These are phyloP conservation scores for Seriola dumerili DNA, from an alignment of 2,113 vertebrate genomes.

Conservation along the genomic window DNA sequence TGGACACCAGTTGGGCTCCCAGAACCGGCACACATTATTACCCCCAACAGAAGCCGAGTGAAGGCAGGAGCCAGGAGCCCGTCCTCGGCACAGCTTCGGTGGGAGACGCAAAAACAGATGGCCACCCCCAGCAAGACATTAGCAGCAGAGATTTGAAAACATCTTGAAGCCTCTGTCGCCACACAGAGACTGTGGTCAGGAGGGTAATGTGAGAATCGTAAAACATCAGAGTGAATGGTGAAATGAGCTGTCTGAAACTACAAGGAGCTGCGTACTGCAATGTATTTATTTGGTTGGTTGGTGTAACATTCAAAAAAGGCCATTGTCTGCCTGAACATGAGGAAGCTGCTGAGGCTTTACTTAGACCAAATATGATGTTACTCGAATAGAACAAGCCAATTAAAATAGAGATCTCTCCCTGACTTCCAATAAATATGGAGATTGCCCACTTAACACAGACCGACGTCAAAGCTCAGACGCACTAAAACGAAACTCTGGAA, in stretches of 20 bases:
- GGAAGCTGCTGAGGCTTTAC: neutral
- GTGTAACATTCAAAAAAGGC: constrained; percentile 25
- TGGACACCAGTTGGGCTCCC: constrained; percentile 75
- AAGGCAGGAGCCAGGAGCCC: constrained; percentile 63
- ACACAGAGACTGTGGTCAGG: constrained; percentile 65
- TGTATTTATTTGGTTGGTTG: neutral
- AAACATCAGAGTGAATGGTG: constrained; percentile 26
- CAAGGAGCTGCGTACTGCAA: neutral
- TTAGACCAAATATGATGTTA: neutral
- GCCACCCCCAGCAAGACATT: constrained; percentile 83
- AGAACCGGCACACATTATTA: constrained; percentile 75
- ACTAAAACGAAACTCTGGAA: neutral
- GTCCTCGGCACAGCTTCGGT: constrained; percentile 65
- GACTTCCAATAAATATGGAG: neutral
- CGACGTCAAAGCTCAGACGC: too few relatives aligned
- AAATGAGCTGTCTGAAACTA: constrained; percentile 45
- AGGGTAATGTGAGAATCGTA: constrained; percentile 67
- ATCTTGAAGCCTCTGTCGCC: constrained; percentile 81
- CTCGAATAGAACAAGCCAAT: neutral
- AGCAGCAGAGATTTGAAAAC: constrained; percentile 82
- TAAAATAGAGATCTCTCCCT: neutral
- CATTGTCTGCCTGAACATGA: neutral
- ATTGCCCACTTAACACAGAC: neutral
- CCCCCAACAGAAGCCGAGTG: constrained; percentile 72
- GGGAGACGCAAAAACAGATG: constrained; percentile 84